Conservation (phyloP, 2,113 vertebrate genomes). For the Capreolus pygargus region DNA sequence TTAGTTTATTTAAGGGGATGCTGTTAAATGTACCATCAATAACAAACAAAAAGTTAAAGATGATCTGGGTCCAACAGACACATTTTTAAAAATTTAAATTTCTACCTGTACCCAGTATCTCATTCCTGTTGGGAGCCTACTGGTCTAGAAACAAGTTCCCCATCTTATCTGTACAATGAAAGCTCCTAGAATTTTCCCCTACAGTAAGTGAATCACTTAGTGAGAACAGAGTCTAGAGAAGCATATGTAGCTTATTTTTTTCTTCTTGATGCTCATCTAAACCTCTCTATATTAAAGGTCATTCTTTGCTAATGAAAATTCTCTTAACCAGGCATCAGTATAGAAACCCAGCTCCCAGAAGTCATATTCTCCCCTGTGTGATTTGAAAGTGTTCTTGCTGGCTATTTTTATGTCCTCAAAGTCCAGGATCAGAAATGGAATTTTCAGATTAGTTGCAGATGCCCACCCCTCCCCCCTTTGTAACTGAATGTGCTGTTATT, state of each 20-base stretch:
- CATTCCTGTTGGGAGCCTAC: neutral
- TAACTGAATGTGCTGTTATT: constrained; percentile 65
- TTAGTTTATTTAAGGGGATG: neutral
- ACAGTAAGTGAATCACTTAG: neutral
- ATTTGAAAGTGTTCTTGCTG: neutral
- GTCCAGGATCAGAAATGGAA: constrained; percentile 47
- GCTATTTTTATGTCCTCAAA: constrained; percentile 49
- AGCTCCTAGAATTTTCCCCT: constrained; percentile 21
- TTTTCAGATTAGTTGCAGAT: constrained; percentile 66
- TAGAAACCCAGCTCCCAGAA: neutral
- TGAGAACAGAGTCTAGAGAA: neutral
- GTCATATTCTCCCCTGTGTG: neutral
- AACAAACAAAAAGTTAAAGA: constrained; percentile 18
- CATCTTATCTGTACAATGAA: constrained; percentile 23
- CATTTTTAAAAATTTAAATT: neutral
- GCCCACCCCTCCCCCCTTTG: neutral
- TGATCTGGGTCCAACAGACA: neutral
- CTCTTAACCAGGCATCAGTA: neutral
- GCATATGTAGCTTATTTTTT: neutral
- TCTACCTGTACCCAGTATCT: neutral
- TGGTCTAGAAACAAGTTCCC: neutral
- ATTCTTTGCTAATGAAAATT: neutral
- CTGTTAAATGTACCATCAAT: neutral
- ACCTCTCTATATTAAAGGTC: neutral
- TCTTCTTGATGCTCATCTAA: neutral